These are phyloP conservation scores for Melipona beecheii DNA, from an alignment of 2,888 invertebrate genomes.

Conservation along the genomic window DNA sequence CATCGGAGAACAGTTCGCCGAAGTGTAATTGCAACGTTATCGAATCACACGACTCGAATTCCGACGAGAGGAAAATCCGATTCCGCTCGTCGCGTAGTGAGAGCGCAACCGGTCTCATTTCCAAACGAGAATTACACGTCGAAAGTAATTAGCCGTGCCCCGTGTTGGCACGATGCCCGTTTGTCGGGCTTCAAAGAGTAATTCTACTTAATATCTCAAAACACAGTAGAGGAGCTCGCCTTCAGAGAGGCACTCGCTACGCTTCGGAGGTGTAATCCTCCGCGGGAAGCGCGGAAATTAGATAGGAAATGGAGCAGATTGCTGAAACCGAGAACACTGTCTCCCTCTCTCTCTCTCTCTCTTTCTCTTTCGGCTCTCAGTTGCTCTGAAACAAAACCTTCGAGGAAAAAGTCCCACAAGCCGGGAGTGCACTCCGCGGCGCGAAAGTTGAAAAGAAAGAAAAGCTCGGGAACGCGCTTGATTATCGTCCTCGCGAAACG, in stretches of 20 bases:
- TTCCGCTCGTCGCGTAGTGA: not conserved
- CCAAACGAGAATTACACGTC: constrained; percentile 13
- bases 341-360: no score
- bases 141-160: constrained; percentile 29
- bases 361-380: no score
- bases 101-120: constrained; percentile 1
- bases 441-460: constrained; percentile 35
- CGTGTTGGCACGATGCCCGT: constrained; percentile 14
- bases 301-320: constrained; percentile 72
- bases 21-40: not conserved
- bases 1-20: not conserved
- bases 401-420: constrained; percentile 29
- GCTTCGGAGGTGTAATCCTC: constrained; percentile 60
- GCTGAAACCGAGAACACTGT: constrained; percentile 57
- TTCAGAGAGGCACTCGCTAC: constrained; percentile 29
- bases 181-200: constrained; percentile 28
- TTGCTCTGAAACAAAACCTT: not conserved
- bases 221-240: constrained; percentile 41
- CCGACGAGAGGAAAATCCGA: not conserved
- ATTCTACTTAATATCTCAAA: constrained; percentile 54
- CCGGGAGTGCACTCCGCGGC: constrained; percentile 19
- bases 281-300: constrained; percentile 71
- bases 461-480: constrained; percentile 9
- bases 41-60: not conserved
- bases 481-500: constrained; percentile 26